A percentile compares a stretch with the other conserved stretches of the same genome.
Evolutionary conservation across 64 coral and sea anemone species (phyloP).

Genomic region (Stichodactyla mertensii): DNA sequence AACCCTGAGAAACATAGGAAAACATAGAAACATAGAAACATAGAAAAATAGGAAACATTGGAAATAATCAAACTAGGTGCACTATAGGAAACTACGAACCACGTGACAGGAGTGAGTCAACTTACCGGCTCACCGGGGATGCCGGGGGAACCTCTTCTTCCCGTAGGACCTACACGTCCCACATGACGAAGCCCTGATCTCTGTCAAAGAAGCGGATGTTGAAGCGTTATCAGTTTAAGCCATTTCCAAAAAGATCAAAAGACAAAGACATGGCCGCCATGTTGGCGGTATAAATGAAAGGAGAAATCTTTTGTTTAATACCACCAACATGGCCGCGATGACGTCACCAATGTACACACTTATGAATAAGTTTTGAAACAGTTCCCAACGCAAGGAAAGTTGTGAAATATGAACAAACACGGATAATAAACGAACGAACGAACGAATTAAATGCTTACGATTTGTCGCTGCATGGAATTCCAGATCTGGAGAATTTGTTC

Average conservation of each 20-base stretch:
- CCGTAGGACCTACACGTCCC: conserved; percentile 10
- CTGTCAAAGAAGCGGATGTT: neutral
- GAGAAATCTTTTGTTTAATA: too few species aligned
- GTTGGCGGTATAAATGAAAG: too few species aligned
- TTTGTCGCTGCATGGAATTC: conserved; percentile 67
- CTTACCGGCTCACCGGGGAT: conserved; percentile 23
- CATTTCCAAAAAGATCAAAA: neutral
- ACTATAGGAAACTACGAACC: too few species aligned
- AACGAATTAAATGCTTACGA: conserved; percentile 25
- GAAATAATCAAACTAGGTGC: neutral
- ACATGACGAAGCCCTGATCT: conserved; percentile 20
- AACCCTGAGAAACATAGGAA: neutral
- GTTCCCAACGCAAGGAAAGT: too few species aligned
- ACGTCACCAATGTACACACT: too few species aligned
- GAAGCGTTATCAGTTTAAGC: neutral
- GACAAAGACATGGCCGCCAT: too few species aligned
- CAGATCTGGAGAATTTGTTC: conserved; percentile 67
- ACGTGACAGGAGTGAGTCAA: neutral
- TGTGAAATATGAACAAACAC: neutral
- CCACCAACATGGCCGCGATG: too few species aligned
- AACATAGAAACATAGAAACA: too few species aligned
- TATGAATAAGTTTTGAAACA: too few species aligned
- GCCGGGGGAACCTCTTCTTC: conserved; percentile 1
- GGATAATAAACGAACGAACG: neutral
- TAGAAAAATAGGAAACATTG: neutral